phyloP scores from a whole-genome alignment of 2,797 vertebrate species.

The Lateolabrax maculatus region DNA sequence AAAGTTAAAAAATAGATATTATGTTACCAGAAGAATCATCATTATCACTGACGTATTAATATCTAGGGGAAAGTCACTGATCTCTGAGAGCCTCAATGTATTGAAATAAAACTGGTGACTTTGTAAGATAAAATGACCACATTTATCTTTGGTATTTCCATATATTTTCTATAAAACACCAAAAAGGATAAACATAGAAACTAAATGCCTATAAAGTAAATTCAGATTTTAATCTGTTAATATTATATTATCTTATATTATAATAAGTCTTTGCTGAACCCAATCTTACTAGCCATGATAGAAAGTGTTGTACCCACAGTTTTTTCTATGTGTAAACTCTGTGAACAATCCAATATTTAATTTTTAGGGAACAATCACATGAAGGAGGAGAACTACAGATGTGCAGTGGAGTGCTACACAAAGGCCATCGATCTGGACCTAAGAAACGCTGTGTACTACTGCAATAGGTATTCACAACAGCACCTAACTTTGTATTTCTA shows the following conservation, averaged over 20 bases:
- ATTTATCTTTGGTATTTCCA: neutral
- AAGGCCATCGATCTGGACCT: slow-evolving; percentile 95
- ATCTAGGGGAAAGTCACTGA: neutral
- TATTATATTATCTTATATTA: no score
- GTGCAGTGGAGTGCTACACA: slow-evolving; percentile 95
- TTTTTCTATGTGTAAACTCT: neutral
- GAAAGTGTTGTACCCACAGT: neutral
- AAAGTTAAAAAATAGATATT: neutral
- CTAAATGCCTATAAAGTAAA: neutral
- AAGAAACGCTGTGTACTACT: slow-evolving; percentile 97
- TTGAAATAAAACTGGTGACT: neutral
- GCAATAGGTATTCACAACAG: slow-evolving; percentile 89
- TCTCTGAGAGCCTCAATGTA: neutral
- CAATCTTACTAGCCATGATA: neutral
- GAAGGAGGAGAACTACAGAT: slow-evolving; percentile 97
- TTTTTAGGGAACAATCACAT: slow-evolving; percentile 96
- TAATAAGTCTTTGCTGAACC: no score
- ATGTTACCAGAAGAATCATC: neutral
- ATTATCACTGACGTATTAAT: slow-evolving; percentile 3
- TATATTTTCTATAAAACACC: neutral
- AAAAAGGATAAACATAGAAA: neutral
- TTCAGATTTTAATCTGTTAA: neutral
- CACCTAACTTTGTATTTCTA: neutral
- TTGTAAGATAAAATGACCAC: neutral
- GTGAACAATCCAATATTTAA: neutral